These are phyloP conservation scores for Prolemur simus DNA, from an alignment of 2,113 vertebrate species.

Conservation along the genomic window DNA sequence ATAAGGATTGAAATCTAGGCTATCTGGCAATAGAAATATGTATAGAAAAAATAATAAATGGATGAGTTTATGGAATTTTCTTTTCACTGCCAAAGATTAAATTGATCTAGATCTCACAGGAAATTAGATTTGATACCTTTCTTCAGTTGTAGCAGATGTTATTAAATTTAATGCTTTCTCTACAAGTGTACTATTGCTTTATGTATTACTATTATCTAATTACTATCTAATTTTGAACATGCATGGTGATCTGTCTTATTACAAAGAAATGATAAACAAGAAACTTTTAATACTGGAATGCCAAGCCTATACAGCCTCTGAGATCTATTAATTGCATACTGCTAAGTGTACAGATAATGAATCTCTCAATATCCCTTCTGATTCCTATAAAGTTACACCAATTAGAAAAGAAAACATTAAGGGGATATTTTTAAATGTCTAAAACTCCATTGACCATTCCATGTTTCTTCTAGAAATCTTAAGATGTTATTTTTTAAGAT, in stretches of 20 bases:
- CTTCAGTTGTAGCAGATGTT: neutral
- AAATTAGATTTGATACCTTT: conserved; percentile 33
- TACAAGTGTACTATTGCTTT: conserved; percentile 37
- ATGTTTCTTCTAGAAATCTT: neutral
- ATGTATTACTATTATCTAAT: conserved; percentile 53
- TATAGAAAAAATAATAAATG: conserved; percentile 1
- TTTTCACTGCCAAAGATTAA: neutral
- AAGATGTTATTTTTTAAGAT: neutral
- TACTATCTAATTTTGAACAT: conserved; percentile 30
- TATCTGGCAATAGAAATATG: neutral
- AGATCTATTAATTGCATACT: neutral
- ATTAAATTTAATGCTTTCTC: conserved; percentile 51
- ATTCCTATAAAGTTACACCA: neutral
- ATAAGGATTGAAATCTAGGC: neutral
- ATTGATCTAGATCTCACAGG: conserved; percentile 29
- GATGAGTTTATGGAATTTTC: conserved; percentile 23
- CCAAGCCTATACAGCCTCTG: neutral
- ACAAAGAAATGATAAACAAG: neutral
- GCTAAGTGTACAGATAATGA: neutral
- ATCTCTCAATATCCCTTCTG: neutral
- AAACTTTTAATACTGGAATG: neutral
- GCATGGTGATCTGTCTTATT: conserved; percentile 7
- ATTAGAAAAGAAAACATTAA: neutral
- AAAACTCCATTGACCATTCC: neutral
- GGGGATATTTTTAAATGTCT: neutral